Base-by-base conservation (phyloP, 2,888 invertebrate genomes). In the Spisula solida region DNA sequence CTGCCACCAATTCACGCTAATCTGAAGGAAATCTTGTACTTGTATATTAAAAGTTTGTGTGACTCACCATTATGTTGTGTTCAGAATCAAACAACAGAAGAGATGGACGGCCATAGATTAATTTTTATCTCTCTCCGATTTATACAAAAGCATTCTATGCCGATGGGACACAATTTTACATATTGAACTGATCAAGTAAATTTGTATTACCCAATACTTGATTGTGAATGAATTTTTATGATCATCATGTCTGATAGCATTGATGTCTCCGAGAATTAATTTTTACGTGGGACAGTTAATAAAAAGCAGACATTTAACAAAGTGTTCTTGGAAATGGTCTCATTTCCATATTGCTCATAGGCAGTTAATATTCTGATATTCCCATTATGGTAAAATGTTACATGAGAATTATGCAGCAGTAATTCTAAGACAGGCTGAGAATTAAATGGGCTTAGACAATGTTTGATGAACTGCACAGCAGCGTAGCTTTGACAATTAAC, bases 271-370 rank as follows among this genome's bases (percentile, higher is more conserved):
- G 14, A 31, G 75, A 75, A 75, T 75, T 75, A 75, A 75, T 75
- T 75, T 75, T 75, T 75, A 31, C 31, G 34, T 75, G 6, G 75
- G 75, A 75, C 75, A 75, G 29, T 75, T 75, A 75, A 75, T 75
- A 75, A 75, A 75, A 75, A 75, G 75, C 75, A 75, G 75, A 75
- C 75, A 34, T 75, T 75, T 75, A 75, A 75, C 31, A 75, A 75
- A 75, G 75, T 31, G 34, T 75, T 75, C 75, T 18, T 31, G 75
- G 34, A 31, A 75, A 75, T 75, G 34, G 1, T 16, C 75, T 31
- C 31, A 75, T 75, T 75, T 75, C 34, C 75, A 75, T 75, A 31
- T 6, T 75, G 75, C 75, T 75, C 75, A 75, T 75, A 31, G 75
- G 75, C 75, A 34, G 16, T 34, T 75, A 20, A 75, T 75, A 75